Base-by-base conservation (phyloP, 2,888 invertebrate species). In the Rhogogaster chlorosoma region DNA sequence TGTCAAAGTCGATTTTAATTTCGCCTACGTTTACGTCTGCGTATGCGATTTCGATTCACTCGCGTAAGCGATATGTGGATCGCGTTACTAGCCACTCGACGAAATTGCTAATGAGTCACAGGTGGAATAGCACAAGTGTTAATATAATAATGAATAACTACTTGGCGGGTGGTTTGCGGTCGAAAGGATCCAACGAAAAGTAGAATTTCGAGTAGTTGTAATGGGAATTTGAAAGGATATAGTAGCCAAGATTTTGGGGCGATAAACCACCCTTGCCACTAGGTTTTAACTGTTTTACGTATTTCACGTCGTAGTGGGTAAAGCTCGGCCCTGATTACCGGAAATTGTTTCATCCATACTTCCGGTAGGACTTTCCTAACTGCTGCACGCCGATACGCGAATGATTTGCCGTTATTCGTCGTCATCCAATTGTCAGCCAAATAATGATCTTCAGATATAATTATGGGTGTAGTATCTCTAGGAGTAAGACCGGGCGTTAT, bases 331-430 rank as follows among this genome's bases (percentile, higher is more conserved):
- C 49, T 15, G 38, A 5, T 61, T 18, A 67, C 83, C 67, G 83
- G 83, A 83, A 83, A 83, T 83, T 32, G 83, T 83, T 38, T 70
- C 83, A 83, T 83, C 83, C 83, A 26, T 83, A 83, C 45, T 83
- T 83, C 83, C 83, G 64, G 67, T 36, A 32, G 12, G n/a, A 53
- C 53, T 64, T 64, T 1, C 10, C 38, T 61, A 36, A 80, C 49
- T 6, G 29, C 38, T 26, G 32, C 32, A 15, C 9, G 38, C 18
- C 18, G 32, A 22, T 10, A 61, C 80, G 57, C 61, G 61, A 80
- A 67, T 70, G 83, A 70, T 83, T 83, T 29, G 67, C 83, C 67
- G 83, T 83, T 83, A 83, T 83, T 83, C 45, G 83, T 64, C 38
- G 80, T 38, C 18, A 29, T 45, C 45, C 32, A 73, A 42, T 42